Evolutionary conservation across 2,888 invertebrate genomes (phyloP).

Genomic region (Pyrgus malvae): DNA sequence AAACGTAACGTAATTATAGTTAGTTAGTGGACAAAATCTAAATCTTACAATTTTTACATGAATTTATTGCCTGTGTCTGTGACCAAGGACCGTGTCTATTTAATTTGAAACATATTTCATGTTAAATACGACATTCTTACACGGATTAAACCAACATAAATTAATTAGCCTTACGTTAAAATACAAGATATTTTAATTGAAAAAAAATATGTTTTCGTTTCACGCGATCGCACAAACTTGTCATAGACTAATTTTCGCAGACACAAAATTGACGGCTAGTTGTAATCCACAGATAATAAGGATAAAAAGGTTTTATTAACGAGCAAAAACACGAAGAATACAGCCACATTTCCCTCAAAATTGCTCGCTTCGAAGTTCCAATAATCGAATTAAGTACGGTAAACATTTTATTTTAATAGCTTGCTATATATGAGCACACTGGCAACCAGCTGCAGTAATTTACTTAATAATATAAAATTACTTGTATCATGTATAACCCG

Average conservation of each 20-base stretch:
- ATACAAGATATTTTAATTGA: constrained; percentile 5
- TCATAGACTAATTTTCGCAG: constrained; percentile 24
- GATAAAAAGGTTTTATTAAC: constrained; percentile 3
- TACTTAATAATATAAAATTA: constrained; percentile 73
- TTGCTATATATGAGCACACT: constrained; percentile 46
- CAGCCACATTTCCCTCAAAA: constrained; percentile 21
- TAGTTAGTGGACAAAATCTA: not conserved
- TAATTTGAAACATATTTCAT: constrained; percentile 3
- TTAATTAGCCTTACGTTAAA: constrained; percentile 12
- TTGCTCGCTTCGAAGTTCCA: constrained; percentile 43
- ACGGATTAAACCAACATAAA: constrained; percentile 14
- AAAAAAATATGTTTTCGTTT: constrained; percentile 15
- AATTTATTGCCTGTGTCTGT: constrained; percentile 9
- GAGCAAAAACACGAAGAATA: constrained; percentile 18
- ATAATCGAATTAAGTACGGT: constrained; percentile 73
- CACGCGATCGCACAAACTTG: constrained; percentile 18
- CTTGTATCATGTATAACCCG: constrained; percentile 55
- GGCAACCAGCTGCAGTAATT: constrained; percentile 61
- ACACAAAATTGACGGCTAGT: constrained; percentile 10
- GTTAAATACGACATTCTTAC: constrained; percentile 14
- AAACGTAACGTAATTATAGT: too few species aligned
- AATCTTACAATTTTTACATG: not conserved
- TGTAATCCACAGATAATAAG: constrained; percentile 21
- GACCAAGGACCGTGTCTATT: constrained; percentile 9
- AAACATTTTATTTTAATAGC: constrained; percentile 69